Evolutionary conservation across 2,797 vertebrate species (phyloP).

Genomic region (Gymnoscopelus microlampas): DNA sequence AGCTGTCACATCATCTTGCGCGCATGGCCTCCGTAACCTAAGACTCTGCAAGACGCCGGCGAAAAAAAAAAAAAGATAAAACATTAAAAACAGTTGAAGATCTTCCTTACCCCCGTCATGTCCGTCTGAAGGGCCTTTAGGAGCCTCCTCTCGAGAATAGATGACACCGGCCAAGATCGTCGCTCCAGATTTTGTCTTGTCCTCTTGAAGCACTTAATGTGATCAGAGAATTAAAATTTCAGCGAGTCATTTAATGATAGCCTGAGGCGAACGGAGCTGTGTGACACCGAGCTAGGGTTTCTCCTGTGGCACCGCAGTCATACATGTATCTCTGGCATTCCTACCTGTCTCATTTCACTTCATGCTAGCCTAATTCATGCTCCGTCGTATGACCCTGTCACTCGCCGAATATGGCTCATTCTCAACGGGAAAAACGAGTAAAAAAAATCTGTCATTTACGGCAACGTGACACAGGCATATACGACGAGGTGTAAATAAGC

Average conservation of each 20-base stretch:
- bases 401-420: too few relatives aligned
- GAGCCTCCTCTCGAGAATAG: slow-evolving; percentile 70
- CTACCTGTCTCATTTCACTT: slow-evolving; percentile 48
- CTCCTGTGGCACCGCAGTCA: slow-evolving; percentile 74
- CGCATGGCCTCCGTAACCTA: slow-evolving; percentile 70
- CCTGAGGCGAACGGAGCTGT: slow-evolving; percentile 57
- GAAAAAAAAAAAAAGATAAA: slow-evolving; percentile 32
- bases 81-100: too few relatives aligned
- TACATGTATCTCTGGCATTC: slow-evolving; percentile 66
- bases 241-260: slow-evolving; percentile 82
- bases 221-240: slow-evolving; percentile 91
- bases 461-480: too few relatives aligned
- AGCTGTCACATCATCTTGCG: slow-evolving; percentile 72
- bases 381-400: too few relatives aligned
- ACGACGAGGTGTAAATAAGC: too few relatives aligned
- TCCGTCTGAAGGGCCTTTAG: slow-evolving; percentile 48
- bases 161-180: slow-evolving; percentile 80
- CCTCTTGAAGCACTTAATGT: slow-evolving; percentile 86
- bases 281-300: slow-evolving; percentile 74
- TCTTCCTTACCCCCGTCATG: slow-evolving; percentile 38
- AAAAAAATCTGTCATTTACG: too few relatives aligned
- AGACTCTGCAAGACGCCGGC: slow-evolving; percentile 63
- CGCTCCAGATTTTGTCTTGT: slow-evolving; percentile 78
- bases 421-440: too few relatives aligned
- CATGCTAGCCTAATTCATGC: slow-evolving; percentile 19